Base-by-base conservation (phyloP, 1,140 invertebrate species). In the Zeugodacus cucurbitae region DNA sequence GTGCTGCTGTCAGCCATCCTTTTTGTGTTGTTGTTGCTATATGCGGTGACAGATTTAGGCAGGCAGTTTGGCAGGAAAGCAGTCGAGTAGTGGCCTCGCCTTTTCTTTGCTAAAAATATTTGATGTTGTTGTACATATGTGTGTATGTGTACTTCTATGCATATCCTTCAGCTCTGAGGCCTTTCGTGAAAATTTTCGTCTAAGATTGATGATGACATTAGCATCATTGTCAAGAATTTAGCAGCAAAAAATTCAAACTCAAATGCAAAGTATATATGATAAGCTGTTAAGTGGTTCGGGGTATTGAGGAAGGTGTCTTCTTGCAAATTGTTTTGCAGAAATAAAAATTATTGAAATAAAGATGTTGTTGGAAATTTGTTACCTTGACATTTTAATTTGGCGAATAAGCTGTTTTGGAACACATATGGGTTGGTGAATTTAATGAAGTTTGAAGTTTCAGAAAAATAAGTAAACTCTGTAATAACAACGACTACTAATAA, bases 121-220 rank as follows among this genome's bases (percentile, higher is more conserved):
- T 29, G 32, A 54, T 62, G 20, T 10, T 41, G 4, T 37, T 34
- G 14, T 17, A 4, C 22, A 41, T 17, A 82, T 48, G 64, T 11
- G 14, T 44, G 70, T 74, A 82, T 48, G 22, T 44, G n/a, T n/a
- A 14, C 34, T 34, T 34, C 11, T 67, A 67, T 67, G 64, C 29
- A 62, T 67, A 17, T 67, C 26, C 26, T 32, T 34, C 5, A 17
- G 32, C 34, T n/a, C 34, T 22, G 48, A 7, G 57, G 57, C 26
- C 59, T 67, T 89, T 88, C 58, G 58, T 87, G 88, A 89, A 87
- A 41, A 82, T 89, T 90, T 90, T 90, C 58, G 90, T 90, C 89
- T 91, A 92, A 92, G 91, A 92, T 92, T 92, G 91, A 92, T 92
- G 91, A 92, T 92, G 91, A 92, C 91, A 92, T 92, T 92, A 92